These are phyloP conservation scores for Peromyscus eremicus DNA, from an alignment of 2,797 vertebrate genomes.

Conservation along the genomic window DNA sequence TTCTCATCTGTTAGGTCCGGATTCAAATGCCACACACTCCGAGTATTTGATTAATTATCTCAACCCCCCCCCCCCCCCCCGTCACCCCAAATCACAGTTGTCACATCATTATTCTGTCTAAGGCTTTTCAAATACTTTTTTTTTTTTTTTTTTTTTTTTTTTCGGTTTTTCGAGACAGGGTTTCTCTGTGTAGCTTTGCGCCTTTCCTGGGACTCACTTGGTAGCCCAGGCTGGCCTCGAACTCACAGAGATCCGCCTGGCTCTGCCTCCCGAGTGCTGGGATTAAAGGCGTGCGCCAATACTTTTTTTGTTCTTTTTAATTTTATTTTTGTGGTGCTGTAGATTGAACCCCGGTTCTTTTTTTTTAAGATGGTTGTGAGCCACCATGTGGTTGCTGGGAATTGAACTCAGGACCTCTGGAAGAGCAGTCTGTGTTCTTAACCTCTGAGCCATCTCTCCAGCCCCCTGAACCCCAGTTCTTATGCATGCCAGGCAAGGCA, in stretches of 20 bases:
- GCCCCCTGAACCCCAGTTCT: not conserved
- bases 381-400: no score
- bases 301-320: not conserved
- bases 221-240: no score
- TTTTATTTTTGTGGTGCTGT: not conserved
- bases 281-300: no score
- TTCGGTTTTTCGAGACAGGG: no score
- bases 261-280: no score
- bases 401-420: no score
- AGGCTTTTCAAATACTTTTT: not conserved
- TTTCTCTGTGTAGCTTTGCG: no score
- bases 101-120: not conserved
- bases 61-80: not conserved
- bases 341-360: not conserved
- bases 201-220: no score
- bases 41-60: not conserved
- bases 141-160: not conserved
- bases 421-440: no score
- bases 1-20: constrained; percentile 55
- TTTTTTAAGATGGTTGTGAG: no score
- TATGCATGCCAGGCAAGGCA: not conserved
- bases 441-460: no score
- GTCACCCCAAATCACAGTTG: not conserved
- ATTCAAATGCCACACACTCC: constrained; percentile 46
- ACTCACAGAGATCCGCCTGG: no score